Percentiles rank a stretch among this genome's conserved stretches.
Evolutionary conservation across 2,797 vertebrate genomes (phyloP).

Genomic region (Lagothrix lagotricha): DNA sequence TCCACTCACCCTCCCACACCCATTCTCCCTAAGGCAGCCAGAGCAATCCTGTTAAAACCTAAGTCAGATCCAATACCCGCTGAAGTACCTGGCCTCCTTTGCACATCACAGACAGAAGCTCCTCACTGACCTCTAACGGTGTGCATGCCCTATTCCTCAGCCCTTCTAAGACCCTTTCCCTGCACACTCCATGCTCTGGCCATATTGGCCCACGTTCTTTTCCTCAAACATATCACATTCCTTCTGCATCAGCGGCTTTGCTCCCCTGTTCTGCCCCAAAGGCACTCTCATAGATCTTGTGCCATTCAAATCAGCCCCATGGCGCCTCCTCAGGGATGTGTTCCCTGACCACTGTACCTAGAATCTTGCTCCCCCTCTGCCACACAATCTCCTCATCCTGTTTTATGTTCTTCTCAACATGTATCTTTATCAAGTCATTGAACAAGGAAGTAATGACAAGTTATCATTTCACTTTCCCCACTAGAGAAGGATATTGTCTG

Average conservation of each 20-base stretch:
- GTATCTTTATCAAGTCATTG: not conserved
- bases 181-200: fast-evolving
- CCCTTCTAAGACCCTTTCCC: not conserved
- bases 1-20: fast-evolving
- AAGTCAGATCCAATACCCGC: fast-evolving
- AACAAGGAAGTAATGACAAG: not conserved
- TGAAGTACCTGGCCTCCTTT: fast-evolving
- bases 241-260: not conserved
- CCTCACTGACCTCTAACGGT: fast-evolving
- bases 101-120: fast-evolving
- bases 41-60: fast-evolving
- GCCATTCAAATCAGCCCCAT: fast-evolving
- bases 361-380: not conserved
- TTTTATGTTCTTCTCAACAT: not conserved
- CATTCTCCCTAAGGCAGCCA: not conserved
- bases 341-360: fast-evolving
- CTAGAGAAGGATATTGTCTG: not conserved
- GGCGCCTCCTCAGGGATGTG: not conserved
- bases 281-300: fast-evolving
- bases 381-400: fast-evolving
- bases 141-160: fast-evolving
- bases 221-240: not conserved
- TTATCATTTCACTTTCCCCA: not conserved
- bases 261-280: not conserved
- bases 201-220: fast-evolving